Conservation (phyloP, 2,888 invertebrate genomes). For the Melikaiella ostensackeni region DNA sequence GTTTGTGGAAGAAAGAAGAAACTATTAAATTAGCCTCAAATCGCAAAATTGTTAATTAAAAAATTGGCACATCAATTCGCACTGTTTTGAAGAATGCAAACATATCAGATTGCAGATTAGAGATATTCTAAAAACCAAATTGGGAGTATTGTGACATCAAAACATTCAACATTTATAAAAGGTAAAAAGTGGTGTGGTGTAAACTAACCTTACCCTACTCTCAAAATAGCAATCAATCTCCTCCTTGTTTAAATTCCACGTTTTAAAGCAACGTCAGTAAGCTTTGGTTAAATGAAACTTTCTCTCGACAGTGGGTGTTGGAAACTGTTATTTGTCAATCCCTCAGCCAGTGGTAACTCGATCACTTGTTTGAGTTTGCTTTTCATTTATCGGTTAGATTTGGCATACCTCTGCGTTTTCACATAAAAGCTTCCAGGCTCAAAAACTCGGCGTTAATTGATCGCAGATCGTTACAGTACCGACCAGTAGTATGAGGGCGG, state of each 20-base stretch:
- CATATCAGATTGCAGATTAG: no score
- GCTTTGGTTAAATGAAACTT: slow-evolving; percentile 52
- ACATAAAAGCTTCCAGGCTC: slow-evolving; percentile 42
- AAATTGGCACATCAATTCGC: no score
- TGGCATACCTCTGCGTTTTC: slow-evolving; percentile 54
- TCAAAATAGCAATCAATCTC: neutral
- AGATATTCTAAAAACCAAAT: no score
- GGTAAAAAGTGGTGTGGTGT: no score
- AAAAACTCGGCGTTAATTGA: slow-evolving; percentile 40
- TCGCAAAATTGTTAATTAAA: neutral
- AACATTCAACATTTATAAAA: no score
- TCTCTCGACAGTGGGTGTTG: slow-evolving; percentile 59
- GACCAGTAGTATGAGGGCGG: no score
- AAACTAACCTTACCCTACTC: no score
- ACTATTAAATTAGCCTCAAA: neutral
- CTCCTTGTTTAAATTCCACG: no score
- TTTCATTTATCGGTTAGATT: slow-evolving; percentile 66
- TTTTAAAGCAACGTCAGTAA: slow-evolving; percentile 11
- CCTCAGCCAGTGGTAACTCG: slow-evolving; percentile 51
- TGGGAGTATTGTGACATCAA: no score
- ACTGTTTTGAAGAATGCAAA: no score
- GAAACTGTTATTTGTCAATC: slow-evolving; percentile 60
- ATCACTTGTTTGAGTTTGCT: slow-evolving; percentile 63
- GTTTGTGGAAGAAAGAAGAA: neutral
- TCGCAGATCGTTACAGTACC: neutral